phyloP scores from a whole-genome alignment of 2,797 vertebrate genomes.

The Micropoecilia bifurca region DNA sequence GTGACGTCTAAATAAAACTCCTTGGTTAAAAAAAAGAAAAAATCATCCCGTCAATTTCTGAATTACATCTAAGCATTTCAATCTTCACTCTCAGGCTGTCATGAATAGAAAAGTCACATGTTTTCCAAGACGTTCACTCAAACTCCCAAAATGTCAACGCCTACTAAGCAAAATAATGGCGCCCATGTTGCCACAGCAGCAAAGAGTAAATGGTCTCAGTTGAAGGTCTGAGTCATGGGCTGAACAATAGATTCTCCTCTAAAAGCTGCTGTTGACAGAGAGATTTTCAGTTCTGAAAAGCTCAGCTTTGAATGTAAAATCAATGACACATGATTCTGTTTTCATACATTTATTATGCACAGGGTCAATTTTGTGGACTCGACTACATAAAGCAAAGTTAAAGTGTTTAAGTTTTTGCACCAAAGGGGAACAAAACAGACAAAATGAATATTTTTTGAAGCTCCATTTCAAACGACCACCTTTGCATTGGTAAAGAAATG shows the following conservation, averaged over 20 bases:
- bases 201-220: conserved; percentile 26
- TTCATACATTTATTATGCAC: background rate
- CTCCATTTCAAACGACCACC: background rate
- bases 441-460: background rate
- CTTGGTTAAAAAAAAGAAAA: background rate
- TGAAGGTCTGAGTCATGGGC: conserved; percentile 29
- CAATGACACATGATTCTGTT: background rate
- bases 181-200: conserved; percentile 13
- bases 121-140: conserved; percentile 29
- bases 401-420: background rate
- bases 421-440: background rate
- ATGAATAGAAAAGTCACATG: conserved; percentile 17
- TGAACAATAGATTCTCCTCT: conserved; percentile 7
- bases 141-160: conserved; percentile 28
- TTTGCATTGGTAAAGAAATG: background rate
- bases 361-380: background rate
- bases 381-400: background rate
- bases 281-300: background rate
- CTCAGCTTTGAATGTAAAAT: conserved; percentile 5
- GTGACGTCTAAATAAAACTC: background rate
- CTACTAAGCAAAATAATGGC: conserved; percentile 41
- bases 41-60: background rate
- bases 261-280: conserved; percentile 8
- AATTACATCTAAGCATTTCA: conserved; percentile 7
- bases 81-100: background rate